These are phyloP conservation scores for Cisticola juncidis DNA, from an alignment of 2,113 vertebrate genomes.

Conservation along the genomic window DNA sequence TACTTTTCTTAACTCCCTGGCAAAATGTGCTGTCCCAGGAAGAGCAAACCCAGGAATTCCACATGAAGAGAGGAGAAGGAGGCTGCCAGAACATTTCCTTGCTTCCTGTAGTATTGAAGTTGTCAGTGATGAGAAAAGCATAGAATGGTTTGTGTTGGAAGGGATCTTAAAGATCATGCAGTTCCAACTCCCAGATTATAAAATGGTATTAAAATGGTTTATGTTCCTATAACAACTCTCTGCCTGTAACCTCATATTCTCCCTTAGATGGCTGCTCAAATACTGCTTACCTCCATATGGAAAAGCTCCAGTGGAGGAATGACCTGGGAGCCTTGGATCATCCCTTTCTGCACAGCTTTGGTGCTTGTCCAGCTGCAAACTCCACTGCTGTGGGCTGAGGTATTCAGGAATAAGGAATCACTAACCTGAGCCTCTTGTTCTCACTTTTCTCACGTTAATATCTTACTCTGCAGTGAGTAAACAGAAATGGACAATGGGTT, in stretches of 20 bases:
- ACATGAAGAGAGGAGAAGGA: not conserved
- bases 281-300: not conserved
- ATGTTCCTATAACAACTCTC: not conserved
- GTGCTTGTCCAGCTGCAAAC: not conserved
- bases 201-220: not conserved
- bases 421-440: not conserved
- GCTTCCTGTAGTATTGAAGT: not conserved
- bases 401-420: not conserved
- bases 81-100: not conserved
- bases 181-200: not conserved
- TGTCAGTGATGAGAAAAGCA: not conserved
- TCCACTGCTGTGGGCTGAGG: rapidly evolving
- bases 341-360: not conserved
- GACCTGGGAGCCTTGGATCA: not conserved
- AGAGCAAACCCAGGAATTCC: not conserved
- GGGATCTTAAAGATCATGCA: not conserved
- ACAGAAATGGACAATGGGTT: not conserved
- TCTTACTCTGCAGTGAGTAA: not conserved
- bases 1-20: not conserved
- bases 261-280: not conserved
- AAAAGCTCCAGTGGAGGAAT: not conserved
- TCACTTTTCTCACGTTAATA: not conserved
- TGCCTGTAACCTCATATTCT: not conserved
- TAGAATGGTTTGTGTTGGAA: not conserved
- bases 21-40: not conserved